A percentile compares a stretch with the other conserved stretches of the same genome.
These are phyloP conservation scores for Monodelphis domestica DNA, from an alignment of 2,797 vertebrate species.

Conservation along the genomic window DNA sequence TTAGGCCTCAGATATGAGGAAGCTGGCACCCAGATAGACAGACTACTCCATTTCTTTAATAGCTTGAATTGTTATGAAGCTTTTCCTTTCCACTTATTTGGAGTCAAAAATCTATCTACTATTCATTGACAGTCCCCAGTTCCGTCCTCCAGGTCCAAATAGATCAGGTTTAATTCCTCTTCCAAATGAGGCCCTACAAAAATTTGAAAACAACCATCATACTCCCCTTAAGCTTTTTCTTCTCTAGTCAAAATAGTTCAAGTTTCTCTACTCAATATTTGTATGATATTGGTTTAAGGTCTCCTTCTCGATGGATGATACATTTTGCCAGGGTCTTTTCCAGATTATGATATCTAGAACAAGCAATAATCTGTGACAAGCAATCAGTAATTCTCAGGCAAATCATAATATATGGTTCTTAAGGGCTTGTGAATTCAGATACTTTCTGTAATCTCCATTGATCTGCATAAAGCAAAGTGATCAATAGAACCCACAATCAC, in stretches of 20 bases:
- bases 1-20: background rate
- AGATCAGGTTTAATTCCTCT: background rate
- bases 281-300: background rate
- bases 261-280: background rate
- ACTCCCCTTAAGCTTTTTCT: background rate
- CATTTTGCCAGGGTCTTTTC: background rate
- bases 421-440: background rate
- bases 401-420: background rate
- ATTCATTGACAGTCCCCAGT: background rate
- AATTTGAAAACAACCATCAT: background rate
- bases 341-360: background rate
- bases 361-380: background rate
- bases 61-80: background rate
- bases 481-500: background rate
- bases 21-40: background rate
- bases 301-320: background rate
- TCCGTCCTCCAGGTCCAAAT: background rate
- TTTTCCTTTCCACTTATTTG: background rate
- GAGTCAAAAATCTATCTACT: background rate
- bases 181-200: background rate
- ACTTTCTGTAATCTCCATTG: background rate
- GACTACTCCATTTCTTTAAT: background rate
- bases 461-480: background rate
- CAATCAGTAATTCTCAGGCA: background rate
- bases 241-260: background rate